Evolutionary conservation across 2,888 invertebrate species (phyloP).

Genomic region (Nephrotoma appendiculata): DNA sequence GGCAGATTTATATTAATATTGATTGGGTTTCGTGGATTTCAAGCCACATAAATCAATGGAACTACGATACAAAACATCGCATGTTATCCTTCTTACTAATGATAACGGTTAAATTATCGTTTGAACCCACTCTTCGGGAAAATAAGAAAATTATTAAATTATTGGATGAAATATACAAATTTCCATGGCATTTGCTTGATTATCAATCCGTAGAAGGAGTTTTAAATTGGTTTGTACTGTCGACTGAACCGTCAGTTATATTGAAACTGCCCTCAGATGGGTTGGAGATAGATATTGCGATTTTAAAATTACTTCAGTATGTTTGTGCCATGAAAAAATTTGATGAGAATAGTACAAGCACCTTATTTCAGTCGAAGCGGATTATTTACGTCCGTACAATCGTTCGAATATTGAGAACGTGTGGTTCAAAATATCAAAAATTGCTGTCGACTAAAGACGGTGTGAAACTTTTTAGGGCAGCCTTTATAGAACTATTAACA

Average conservation of each 20-base stretch:
- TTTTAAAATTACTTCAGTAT: constrained; percentile 19
- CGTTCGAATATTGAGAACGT: constrained; percentile 24
- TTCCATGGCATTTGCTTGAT: constrained; percentile 51
- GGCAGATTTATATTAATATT: constrained; percentile 51
- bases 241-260: constrained; percentile 53
- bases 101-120: constrained; percentile 55
- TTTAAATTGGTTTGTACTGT: constrained; percentile 60
- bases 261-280: constrained; percentile 35
- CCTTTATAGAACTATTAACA: constrained; percentile 21
- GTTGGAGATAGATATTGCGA: constrained; percentile 41
- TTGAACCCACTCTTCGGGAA: constrained; percentile 55
- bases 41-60: constrained; percentile 27
- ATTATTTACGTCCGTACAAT: constrained; percentile 27
- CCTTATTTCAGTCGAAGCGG: constrained; percentile 21
- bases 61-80: constrained; percentile 30
- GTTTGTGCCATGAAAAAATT: constrained; percentile 10
- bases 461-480: constrained; percentile 19
- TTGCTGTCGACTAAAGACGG: constrained; percentile 26
- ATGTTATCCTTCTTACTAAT: constrained; percentile 49
- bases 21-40: constrained; percentile 48
- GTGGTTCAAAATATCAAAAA: constrained; percentile 26
- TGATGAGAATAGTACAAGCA: constrained; percentile 17
- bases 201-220: constrained; percentile 45
- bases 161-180: constrained; percentile 43
- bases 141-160: constrained; percentile 22